Evolutionary conservation across 2,113 vertebrate genomes (phyloP), one percentile per base, ranked within the genome.

Genomic region (Prunella fulvescens): DNA sequence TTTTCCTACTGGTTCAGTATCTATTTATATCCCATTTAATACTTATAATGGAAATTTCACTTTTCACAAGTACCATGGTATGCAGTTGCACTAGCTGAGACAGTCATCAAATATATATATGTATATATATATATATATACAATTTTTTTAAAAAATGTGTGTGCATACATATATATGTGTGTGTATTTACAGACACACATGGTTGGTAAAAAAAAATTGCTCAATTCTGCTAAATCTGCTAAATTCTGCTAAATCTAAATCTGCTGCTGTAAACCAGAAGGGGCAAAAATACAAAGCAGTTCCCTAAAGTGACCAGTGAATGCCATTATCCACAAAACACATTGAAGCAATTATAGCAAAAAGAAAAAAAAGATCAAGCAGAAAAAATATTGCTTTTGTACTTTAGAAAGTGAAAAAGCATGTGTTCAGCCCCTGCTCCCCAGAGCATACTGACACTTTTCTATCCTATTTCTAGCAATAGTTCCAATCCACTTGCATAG

Each of bases 401-500:
- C 29, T 84, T 85, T 31, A 62, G 20, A 77, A 76, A 40, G 17
- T 26, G 7, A 26, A 40, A 71, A 35, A 45, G 16, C 7, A n/a
- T 0, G 7, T 23, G 39, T 33, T 44, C 61, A 74, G 26, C 13
- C n/a, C n/a, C 37, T 62, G 73, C 42, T 66, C 42, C 8, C 40
- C 58, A 19, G 11, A 53, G 42, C 61, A 70, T 40, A 60, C 39
- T 73, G 42, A 20, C 1, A 4, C 58, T 81, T 77, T 33, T 23
- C 10, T 70, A 40, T 80, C 14, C 9, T 62, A 6, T 20, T 77
- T 37, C 28, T 25, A 65, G n/a, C 0, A 5, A 37, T 7, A 54
- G 44, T 8, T 57, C 60, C 53, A 9, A 23, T 24, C 13, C 22
- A 53, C 10, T 40, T n/a, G 26, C 0, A 0, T 6, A 47, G 11